Evolutionary conservation across 2,113 vertebrate genomes (phyloP), one percentile per base, ranked within the genome.

Genomic region (Casuarius casuarius): DNA sequence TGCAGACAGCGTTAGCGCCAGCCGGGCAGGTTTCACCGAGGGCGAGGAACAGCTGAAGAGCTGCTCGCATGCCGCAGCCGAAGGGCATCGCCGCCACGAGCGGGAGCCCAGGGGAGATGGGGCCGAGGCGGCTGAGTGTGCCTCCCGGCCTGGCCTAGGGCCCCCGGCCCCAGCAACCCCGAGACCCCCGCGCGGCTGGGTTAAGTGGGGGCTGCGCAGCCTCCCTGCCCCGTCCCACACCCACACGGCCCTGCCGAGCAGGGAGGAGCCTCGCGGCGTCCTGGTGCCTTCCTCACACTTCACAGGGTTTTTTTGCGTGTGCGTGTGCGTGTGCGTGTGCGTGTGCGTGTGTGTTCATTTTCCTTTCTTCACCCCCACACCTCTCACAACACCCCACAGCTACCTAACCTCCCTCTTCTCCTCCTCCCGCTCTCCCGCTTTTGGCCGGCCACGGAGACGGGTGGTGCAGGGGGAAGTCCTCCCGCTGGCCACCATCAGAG

Each of bases 201-300:
- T 6, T 94, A 91, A 90, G 87, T 85, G 49, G 7, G 71, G 49
- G 81, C 87, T 73, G 31, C 3, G 0, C 12, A 84, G 86, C 89
- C 5, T 82, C 86, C 70, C 92, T 92, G 91, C 74, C 71, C 54
- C 79, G 67, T 5, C 40, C 95, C 94, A 92, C 96, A 74, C 95
- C 94, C 92, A 83, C 72, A 81, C 93, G 89, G 63, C 91, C 89
- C 89, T 40, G 82, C 63, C 28, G 15, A 79, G 77, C 87, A 90
- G 91, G 87, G 89, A 95, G 91, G 90, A 94, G 91, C 92, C 89
- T 74, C 71, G 56, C 62, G 56, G 71, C 75, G 84, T 94, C 81
- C 87, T 63, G 86, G 66, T 84, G 92, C 68, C 71, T 73, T 89
- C 76, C 92, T 48, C 62, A 18, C 66, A 18, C 81, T 92, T 94